A percentile compares a stretch with the other conserved stretches of the same genome.
Conservation (phyloP, 1,140 invertebrate species). For the Diabrotica virgifera region DNA sequence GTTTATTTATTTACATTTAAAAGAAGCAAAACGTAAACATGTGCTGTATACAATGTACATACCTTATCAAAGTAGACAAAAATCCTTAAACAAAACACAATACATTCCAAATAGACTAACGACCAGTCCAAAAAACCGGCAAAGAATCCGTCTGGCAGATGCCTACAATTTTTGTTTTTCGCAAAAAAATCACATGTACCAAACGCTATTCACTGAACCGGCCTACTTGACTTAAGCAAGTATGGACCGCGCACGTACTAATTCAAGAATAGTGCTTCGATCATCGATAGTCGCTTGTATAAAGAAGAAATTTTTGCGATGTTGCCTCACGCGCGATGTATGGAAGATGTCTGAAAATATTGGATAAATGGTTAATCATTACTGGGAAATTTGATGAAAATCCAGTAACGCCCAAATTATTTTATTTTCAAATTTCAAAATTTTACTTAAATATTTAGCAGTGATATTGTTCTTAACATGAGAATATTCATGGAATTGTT, state of each 20-base stretch:
- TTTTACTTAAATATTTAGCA: too few relatives aligned
- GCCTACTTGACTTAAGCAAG: constrained; percentile 1
- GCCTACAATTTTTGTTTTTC: neutral
- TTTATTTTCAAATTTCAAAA: too few relatives aligned
- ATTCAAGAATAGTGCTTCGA: neutral
- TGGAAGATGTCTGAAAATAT: neutral
- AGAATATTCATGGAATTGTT: too few relatives aligned
- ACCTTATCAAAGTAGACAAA: neutral
- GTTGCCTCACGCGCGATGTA: neutral
- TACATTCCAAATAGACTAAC: neutral
- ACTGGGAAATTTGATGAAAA: too few relatives aligned
- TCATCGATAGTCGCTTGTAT: neutral
- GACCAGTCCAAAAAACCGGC: neutral
- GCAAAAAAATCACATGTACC: neutral
- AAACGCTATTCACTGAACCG: constrained; percentile 1
- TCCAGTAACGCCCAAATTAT: too few relatives aligned
- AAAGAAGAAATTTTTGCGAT: neutral
- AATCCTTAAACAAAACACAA: neutral
- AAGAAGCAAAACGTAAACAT: too few relatives aligned
- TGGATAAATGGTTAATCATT: too few relatives aligned
- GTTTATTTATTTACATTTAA: too few relatives aligned
- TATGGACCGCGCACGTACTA: neutral
- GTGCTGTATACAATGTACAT: neutral
- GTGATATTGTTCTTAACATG: too few relatives aligned
- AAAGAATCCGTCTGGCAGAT: neutral